Conservation (phyloP, 2,113 vertebrate species). For the Hypocryptadius cinnamomeus region DNA sequence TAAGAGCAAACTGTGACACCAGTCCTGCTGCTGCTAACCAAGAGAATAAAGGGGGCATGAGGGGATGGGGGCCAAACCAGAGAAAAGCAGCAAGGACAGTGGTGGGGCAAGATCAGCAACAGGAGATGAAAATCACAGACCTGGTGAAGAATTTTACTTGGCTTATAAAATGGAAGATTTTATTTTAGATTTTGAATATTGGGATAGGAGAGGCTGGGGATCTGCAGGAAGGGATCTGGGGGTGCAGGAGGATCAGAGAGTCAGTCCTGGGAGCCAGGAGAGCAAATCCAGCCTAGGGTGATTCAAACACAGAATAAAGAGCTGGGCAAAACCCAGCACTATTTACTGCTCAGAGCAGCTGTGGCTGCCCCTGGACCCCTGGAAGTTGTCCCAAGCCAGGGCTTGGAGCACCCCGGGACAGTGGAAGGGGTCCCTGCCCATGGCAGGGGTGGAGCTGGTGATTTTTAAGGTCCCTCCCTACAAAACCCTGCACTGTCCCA, state of each 20-base stretch:
- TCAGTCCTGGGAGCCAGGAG: background rate
- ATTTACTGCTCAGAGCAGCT: background rate
- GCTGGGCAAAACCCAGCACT: background rate
- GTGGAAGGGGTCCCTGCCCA: background rate
- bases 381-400: background rate
- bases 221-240: background rate
- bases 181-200: background rate
- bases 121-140: background rate
- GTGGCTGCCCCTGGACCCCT: background rate
- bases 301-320: background rate
- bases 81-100: background rate
- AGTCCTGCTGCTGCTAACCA: background rate
- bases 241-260: background rate
- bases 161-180: background rate
- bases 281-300: background rate
- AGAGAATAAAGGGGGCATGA: rapidly evolving
- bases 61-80: background rate
- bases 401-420: background rate
- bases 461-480: background rate
- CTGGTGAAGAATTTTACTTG: background rate
- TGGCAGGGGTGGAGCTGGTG: background rate
- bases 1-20: background rate
- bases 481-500: background rate
- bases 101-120: rapidly evolving
- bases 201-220: background rate